Evolutionary conservation across 2,888 invertebrate genomes (phyloP).

Genomic region (Lamellibrachia satsuma): DNA sequence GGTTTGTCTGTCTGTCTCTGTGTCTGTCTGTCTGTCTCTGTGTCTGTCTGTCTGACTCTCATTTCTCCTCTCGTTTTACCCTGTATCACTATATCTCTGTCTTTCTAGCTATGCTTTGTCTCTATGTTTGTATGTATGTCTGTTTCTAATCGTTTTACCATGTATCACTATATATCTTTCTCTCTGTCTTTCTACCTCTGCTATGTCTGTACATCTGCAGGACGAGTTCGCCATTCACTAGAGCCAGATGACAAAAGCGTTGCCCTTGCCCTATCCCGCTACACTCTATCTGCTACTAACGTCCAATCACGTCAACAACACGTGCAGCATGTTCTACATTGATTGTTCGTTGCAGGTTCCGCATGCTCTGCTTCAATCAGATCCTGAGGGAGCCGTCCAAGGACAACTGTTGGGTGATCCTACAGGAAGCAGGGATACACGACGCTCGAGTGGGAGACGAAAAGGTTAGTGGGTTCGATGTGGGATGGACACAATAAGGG

Average conservation of each 20-base stretch:
- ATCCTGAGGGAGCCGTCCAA: neutral
- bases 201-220: no score
- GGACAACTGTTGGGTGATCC: neutral
- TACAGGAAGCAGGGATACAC: neutral
- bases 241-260: no score
- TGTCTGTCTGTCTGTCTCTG: neutral
- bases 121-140: no score
- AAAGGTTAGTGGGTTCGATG: neutral
- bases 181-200: no score
- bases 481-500: neutral
- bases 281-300: neutral
- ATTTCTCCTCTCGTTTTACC: no score
- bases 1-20: neutral
- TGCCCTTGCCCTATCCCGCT: no score
- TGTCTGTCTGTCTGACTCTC: neutral
- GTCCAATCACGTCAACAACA: neutral
- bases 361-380: slow-evolving; percentile 8
- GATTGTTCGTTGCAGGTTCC: neutral
- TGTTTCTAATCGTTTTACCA: no score
- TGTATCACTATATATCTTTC: no score
- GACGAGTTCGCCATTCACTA: no score
- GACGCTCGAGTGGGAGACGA: slow-evolving; percentile 19
- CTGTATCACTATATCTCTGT: no score
- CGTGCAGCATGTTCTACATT: neutral
- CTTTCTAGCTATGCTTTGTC: no score